Percentiles rank a stretch among this genome's conserved stretches.
These are phyloP conservation scores for Clarias macrocephalus DNA, from an alignment of 2,113 vertebrate species.

Conservation along the genomic window DNA sequence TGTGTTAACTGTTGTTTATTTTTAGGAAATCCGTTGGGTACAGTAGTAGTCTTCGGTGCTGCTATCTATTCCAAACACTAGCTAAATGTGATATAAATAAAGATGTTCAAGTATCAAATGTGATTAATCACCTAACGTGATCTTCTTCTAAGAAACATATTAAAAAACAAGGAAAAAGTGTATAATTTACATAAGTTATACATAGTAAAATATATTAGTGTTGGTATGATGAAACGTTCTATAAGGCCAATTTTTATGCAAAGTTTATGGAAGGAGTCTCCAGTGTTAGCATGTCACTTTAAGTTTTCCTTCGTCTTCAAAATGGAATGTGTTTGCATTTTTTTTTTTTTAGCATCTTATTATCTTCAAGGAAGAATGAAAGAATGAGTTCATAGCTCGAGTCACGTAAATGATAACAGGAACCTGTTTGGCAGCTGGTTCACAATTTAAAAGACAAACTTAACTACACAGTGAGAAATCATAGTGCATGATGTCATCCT, in stretches of 20 bases:
- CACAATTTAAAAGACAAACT: no score
- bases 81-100: not conserved
- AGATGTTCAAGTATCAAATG: not conserved
- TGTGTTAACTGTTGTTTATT: not conserved
- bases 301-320: not conserved
- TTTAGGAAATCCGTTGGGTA: not conserved
- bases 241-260: not conserved
- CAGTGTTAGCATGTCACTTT: not conserved
- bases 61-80: not conserved
- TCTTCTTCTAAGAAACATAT: not conserved
- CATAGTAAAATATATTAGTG: no score
- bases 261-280: not conserved
- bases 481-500: not conserved
- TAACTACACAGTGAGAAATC: not conserved
- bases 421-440: not conserved
- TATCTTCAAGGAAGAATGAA: no score
- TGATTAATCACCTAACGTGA: not conserved
- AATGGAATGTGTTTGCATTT: not conserved
- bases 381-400: no score
- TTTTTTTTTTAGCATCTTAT: no score
- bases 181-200: not conserved
- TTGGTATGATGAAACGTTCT: not conserved
- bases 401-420: not conserved
- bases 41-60: not conserved
- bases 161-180: not conserved